Evolutionary conservation across 2,797 vertebrate species (phyloP), one percentile per base, ranked within the genome.

Genomic region (Hoplostethus mediterraneus): DNA sequence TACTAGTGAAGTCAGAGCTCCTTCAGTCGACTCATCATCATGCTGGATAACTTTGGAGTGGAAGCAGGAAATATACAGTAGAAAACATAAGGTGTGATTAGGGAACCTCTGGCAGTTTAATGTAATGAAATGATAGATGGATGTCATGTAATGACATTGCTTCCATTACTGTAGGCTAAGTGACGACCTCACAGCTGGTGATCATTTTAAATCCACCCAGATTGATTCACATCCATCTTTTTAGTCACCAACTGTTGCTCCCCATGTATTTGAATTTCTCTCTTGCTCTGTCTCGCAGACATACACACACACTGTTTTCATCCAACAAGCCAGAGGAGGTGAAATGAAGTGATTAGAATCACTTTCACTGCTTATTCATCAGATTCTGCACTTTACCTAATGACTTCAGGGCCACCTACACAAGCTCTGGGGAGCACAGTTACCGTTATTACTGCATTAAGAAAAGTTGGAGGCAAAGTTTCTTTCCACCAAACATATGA

Each of bases 221-320:
- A 84, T 86, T 79, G 77, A 77, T 71, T 88, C 75, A 75, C 81
- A 79, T 79, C 75, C 71, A 75, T 83, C 58, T 52, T 52, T 45
- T 61, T 31, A 17, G 48, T 86, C 81, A 67, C 80, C 87, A 87
- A 88, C 79, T 89, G 83, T 77, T 81, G 77, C 65, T 71, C 31
- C 62, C 63, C 28, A 11, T 65, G 63, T 72, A 53, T 64, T 71
- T 63, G 60, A 68, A 64, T 60, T 30, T 47, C 70, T 67, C 40
- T n/a, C 52, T 17, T 16, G 0, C 42, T 44, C 25, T n/a, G 21
- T 4, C 51, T 1, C 21, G 16, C 53, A 5, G n/a, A 31, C 44
- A 48, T n/a, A n/a, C 28, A 52, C 28, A 40, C 47, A 66, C 55
- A 63, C 36, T 52, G 5, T 3, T 16, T 56, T 33, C 30, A 57